A percentile compares a stretch with the other conserved stretches of the same genome.
These are phyloP conservation scores for Dugesia japonica DNA, from an alignment of 2,888 invertebrate species.

Conservation along the genomic window DNA sequence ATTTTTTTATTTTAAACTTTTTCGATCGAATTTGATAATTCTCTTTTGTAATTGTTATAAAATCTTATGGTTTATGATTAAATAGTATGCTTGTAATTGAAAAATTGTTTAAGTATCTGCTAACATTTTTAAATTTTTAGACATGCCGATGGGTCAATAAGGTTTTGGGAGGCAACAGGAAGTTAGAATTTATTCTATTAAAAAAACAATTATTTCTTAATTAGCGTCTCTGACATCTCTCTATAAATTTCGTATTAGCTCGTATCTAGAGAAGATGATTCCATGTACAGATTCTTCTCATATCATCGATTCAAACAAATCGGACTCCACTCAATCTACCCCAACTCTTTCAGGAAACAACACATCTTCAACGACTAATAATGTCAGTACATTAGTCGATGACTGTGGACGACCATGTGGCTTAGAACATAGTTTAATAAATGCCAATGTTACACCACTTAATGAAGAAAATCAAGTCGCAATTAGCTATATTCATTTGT, in stretches of 20 bases:
- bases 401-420: neutral
- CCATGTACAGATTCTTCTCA: neutral
- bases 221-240: conserved; percentile 21
- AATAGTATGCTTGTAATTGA: too few relatives aligned
- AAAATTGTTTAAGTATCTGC: too few relatives aligned
- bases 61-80: too few relatives aligned
- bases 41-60: too few relatives aligned
- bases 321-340: neutral
- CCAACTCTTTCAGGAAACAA: neutral
- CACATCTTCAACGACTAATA: neutral
- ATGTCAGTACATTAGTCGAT: neutral
- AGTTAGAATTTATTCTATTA: neutral
- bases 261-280: neutral
- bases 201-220: neutral
- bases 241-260: neutral
- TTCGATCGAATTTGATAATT: too few relatives aligned
- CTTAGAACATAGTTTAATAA: neutral
- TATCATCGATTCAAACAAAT: neutral
- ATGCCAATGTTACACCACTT: conserved; percentile 12
- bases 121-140: too few relatives aligned
- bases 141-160: conserved; percentile 21
- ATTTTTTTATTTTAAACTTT: too few relatives aligned
- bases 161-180: conserved; percentile 23
- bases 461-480: conserved; percentile 22
- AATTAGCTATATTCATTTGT: conserved; percentile 21